These are phyloP conservation scores for Vannuccia rotundouncinata DNA, from an alignment of 2,888 invertebrate species.

Conservation along the genomic window DNA sequence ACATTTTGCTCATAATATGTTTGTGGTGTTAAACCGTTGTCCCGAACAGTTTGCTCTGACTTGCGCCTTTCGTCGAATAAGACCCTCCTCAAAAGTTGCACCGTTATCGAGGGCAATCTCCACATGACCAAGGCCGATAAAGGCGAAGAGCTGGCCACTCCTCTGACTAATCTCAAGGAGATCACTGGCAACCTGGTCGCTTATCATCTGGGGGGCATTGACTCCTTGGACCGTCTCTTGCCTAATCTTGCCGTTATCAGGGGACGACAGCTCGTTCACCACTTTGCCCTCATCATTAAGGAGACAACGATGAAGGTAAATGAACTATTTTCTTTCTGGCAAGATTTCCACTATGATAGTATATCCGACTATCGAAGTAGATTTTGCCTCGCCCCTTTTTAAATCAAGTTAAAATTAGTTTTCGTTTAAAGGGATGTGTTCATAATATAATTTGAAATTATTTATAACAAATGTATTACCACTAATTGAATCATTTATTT, in stretches of 20 bases:
- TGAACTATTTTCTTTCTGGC: too few relatives aligned
- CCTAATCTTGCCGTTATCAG: slow-evolving; percentile 34
- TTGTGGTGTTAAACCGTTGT: background rate
- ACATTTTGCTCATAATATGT: background rate
- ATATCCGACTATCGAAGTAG: too few relatives aligned
- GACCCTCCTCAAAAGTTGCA: background rate
- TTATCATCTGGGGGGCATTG: background rate
- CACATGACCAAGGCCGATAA: slow-evolving; percentile 6
- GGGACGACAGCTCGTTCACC: background rate
- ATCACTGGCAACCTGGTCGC: slow-evolving; percentile 33
- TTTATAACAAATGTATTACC: background rate
- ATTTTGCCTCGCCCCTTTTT: too few relatives aligned
- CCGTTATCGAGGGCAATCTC: slow-evolving; percentile 34
- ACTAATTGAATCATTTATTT: background rate
- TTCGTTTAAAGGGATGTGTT: too few relatives aligned
- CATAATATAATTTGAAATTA: background rate
- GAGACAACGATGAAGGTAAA: slow-evolving; percentile 15
- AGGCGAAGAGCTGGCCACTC: background rate
- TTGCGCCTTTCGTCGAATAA: background rate
- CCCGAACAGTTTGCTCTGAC: background rate
- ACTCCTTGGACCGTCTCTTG: background rate
- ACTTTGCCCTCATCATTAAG: slow-evolving; percentile 34
- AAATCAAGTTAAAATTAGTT: too few relatives aligned
- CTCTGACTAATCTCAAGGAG: slow-evolving; percentile 29
- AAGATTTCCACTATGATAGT: too few relatives aligned